These are phyloP conservation scores for Sicus ferrugineus DNA, from an alignment of 2,888 invertebrate genomes.

Conservation along the genomic window DNA sequence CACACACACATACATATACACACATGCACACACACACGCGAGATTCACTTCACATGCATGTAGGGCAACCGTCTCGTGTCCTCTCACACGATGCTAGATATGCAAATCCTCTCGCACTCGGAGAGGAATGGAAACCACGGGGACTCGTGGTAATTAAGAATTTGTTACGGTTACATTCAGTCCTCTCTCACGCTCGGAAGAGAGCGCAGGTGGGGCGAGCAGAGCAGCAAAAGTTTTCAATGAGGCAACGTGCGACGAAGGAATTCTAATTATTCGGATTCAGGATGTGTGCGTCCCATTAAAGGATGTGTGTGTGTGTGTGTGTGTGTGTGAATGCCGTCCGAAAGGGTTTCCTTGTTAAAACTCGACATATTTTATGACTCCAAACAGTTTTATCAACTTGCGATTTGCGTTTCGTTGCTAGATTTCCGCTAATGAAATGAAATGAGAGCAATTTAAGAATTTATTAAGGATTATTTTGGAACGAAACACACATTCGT, in stretches of 20 bases:
- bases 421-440: constrained; percentile 48
- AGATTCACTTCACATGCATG: too few relatives aligned
- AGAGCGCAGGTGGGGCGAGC: too few relatives aligned
- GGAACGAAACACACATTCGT: background rate
- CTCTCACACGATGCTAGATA: too few relatives aligned
- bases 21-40: background rate
- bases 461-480: constrained; percentile 55
- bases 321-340: constrained; percentile 42
- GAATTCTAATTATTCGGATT: constrained; percentile 28
- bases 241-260: constrained; percentile 29
- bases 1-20: background rate
- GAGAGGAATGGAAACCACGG: too few relatives aligned
- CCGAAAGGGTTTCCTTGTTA: constrained; percentile 59
- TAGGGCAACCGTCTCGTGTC: too few relatives aligned
- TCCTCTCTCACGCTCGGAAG: too few relatives aligned
- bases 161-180: constrained; percentile 32
- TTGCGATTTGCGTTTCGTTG: constrained; percentile 52
- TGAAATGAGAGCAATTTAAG: constrained; percentile 59
- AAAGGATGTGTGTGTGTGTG: constrained; percentile 39
- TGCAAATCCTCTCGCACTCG: constrained; percentile 24
- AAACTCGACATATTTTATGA: constrained; percentile 63
- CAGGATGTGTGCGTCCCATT: constrained; percentile 47
- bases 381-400: constrained; percentile 55
- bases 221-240: constrained; percentile 20
- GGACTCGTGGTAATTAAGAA: constrained; percentile 29